phyloP scores from a whole-genome alignment of 2,797 vertebrate genomes.

The Holocentrus rufus region DNA sequence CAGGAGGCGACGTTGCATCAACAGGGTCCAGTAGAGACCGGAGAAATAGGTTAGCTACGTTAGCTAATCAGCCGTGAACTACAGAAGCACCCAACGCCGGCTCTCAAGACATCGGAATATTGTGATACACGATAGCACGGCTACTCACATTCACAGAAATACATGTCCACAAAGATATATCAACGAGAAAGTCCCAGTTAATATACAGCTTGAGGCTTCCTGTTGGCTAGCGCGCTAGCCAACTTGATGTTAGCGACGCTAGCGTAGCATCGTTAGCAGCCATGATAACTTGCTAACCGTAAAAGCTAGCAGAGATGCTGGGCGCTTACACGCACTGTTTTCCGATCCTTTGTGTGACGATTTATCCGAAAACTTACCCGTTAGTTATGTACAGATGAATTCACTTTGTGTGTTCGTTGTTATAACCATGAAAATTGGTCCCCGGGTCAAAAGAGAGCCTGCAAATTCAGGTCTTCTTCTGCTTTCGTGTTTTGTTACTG shows the following conservation, averaged over 20 bases:
- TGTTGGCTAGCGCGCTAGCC: conserved; percentile 15
- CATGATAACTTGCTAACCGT: conserved; percentile 56
- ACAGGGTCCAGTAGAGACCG: neutral
- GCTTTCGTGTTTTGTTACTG: conserved; percentile 79
- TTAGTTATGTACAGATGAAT: conserved; percentile 63
- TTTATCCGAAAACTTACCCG: conserved; percentile 66
- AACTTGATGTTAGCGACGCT: conserved; percentile 61
- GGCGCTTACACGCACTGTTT: conserved; percentile 32
- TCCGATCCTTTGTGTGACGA: neutral
- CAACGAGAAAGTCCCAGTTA: too few relatives aligned
- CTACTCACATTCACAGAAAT: accelerated
- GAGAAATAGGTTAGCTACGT: conserved; percentile 23
- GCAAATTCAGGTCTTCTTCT: conserved; percentile 65
- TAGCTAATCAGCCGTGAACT: conserved; percentile 52
- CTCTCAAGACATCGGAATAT: neutral
- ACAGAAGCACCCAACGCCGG: neutral
- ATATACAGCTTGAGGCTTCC: neutral
- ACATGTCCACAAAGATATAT: neutral
- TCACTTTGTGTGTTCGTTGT: conserved; percentile 46
- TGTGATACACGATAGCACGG: accelerated
- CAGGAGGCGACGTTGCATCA: conserved; percentile 69
- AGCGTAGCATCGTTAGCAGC: conserved; percentile 64
- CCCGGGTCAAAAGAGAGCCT: conserved; percentile 44
- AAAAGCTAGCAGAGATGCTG: conserved; percentile 43
- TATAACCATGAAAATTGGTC: conserved; percentile 67